Evolutionary conservation across 2,888 invertebrate genomes (phyloP).

Genomic region (Ochropacha duplaris): DNA sequence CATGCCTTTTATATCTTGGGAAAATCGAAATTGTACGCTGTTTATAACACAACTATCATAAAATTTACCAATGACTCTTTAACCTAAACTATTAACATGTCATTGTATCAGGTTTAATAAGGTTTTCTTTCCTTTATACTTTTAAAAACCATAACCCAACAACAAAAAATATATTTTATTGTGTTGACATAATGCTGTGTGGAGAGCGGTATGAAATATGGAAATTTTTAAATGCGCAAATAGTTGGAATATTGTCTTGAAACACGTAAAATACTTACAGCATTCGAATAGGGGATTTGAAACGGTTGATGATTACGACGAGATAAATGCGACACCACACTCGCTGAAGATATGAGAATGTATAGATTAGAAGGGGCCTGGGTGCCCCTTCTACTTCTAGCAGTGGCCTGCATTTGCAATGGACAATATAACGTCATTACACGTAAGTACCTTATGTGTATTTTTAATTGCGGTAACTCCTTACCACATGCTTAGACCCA

Average conservation of each 20-base stretch:
- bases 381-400: conserved; percentile 47
- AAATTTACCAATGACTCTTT: no score
- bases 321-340: conserved; percentile 45
- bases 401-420: conserved; percentile 29
- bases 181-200: conserved; percentile 23
- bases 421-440: conserved; percentile 40
- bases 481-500: no score
- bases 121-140: no score
- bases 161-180: not conserved
- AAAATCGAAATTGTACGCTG: no score
- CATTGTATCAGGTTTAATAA: no score
- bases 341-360: conserved; percentile 49
- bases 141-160: not conserved
- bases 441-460: conserved; percentile 56
- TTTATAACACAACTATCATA: no score
- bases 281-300: conserved; percentile 20
- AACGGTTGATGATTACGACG: conserved; percentile 16
- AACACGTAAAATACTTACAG: conserved; percentile 35
- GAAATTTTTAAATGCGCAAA: not conserved
- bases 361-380: conserved; percentile 41
- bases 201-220: conserved; percentile 29
- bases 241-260: conserved; percentile 11
- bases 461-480: no score
- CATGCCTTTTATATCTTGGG: no score
- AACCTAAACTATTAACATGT: no score